These are phyloP conservation scores for Ictalurus furcatus DNA, from an alignment of 2,113 vertebrate genomes.

Conservation along the genomic window DNA sequence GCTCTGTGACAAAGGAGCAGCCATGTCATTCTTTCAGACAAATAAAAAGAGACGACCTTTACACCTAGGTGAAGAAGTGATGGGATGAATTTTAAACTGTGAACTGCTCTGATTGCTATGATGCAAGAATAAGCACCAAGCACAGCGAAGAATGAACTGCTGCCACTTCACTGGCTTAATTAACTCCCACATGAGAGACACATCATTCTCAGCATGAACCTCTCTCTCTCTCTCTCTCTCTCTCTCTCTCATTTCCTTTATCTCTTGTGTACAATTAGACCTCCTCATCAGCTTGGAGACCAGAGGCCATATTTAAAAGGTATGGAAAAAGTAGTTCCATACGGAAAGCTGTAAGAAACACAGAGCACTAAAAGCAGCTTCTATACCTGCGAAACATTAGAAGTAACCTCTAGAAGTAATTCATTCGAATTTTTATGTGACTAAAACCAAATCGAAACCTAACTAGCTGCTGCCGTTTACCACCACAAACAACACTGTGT, in stretches of 20 bases:
- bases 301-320: not conserved
- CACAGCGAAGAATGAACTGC: not conserved
- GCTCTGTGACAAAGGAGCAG: not conserved
- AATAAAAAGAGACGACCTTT: not conserved
- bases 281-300: not conserved
- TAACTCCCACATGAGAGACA: constrained; percentile 23
- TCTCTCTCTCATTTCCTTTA: not conserved
- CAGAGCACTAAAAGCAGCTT: not conserved
- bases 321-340: not conserved
- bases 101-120: not conserved
- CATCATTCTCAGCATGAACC: constrained; percentile 30
- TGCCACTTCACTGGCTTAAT: constrained; percentile 26
- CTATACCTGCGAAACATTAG: not conserved
- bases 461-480: not conserved
- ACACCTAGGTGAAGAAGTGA: not conserved
- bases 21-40: not conserved
- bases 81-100: not conserved
- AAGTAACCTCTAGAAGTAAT: too few relatives aligned
- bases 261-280: not conserved
- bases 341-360: not conserved
- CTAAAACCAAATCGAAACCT: not conserved
- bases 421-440: too few relatives aligned
- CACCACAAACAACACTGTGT: not conserved
- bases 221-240: not conserved
- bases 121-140: not conserved